A percentile compares a stretch with the other conserved stretches of the same genome.
Conservation (phyloP, 2,888 invertebrate genomes). For the Microctonus aethiopoides region DNA sequence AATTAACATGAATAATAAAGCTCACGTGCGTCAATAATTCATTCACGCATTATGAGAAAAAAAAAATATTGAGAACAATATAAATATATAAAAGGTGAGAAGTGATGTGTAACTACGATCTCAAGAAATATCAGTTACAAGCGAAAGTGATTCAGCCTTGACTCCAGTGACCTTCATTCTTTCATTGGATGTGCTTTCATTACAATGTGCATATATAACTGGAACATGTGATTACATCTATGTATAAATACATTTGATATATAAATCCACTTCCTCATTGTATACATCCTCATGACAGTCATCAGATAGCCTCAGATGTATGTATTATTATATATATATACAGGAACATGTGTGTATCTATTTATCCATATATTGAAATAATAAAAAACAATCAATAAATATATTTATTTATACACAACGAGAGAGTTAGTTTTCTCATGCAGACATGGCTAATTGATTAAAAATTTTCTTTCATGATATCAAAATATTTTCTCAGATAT, state of each 20-base stretch:
- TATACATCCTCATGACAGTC: not conserved
- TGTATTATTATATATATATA: too few species aligned
- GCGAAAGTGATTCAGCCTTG: constrained; percentile 64
- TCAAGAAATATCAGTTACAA: constrained; percentile 54
- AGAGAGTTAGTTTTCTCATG: not conserved
- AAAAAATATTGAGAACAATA: not conserved
- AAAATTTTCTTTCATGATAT: not conserved
- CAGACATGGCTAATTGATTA: not conserved
- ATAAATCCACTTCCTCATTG: not conserved
- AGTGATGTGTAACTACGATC: constrained; percentile 57
- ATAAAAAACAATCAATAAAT: not conserved
- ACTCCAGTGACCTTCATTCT: constrained; percentile 47
- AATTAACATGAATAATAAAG: not conserved
- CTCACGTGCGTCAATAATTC: not conserved
- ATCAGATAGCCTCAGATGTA: too few species aligned
- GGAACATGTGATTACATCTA: not conserved
- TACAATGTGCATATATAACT: not conserved
- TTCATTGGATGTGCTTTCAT: constrained; percentile 5
- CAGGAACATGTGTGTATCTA: too few species aligned
- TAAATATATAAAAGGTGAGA: constrained; percentile 51
- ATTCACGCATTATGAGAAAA: not conserved
- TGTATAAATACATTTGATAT: not conserved
- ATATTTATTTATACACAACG: too few species aligned
- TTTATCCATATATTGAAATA: too few species aligned
- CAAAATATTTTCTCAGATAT: not conserved